Conservation (phyloP, 2,113 vertebrate species). For the Pygoscelis antarcticus region DNA sequence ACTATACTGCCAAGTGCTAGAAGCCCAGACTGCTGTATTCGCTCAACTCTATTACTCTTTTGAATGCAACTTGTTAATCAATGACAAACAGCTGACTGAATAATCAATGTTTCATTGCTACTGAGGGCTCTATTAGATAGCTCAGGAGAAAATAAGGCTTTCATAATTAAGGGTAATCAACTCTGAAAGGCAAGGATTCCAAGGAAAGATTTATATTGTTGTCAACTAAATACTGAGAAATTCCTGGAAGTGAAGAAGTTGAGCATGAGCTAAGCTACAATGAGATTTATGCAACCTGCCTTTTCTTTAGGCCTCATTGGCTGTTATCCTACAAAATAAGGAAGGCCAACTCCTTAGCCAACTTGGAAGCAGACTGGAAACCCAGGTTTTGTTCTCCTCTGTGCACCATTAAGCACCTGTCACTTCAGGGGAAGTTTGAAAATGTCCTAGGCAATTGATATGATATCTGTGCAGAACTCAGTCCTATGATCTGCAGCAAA, state of each 20-base stretch:
- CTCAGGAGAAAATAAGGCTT: neutral
- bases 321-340: neutral
- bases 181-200: neutral
- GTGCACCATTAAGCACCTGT: neutral
- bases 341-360: neutral
- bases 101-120: slow-evolving; percentile 18
- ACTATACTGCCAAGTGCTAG: neutral
- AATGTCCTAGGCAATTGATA: neutral
- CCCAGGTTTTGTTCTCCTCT: neutral
- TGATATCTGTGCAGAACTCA: neutral
- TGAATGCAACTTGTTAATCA: neutral
- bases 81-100: neutral
- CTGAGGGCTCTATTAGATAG: neutral
- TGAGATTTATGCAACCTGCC: neutral
- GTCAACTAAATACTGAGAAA: neutral
- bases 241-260: neutral
- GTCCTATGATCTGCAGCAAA: neutral
- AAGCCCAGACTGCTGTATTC: neutral
- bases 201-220: neutral
- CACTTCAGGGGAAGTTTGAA: neutral
- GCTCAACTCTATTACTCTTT: neutral
- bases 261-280: neutral
- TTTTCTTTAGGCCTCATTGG: neutral
- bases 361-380: neutral
- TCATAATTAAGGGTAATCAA: slow-evolving; percentile 1